These are phyloP conservation scores for Cryptus viduatorius DNA, from an alignment of 2,888 invertebrate genomes.

Conservation along the genomic window DNA sequence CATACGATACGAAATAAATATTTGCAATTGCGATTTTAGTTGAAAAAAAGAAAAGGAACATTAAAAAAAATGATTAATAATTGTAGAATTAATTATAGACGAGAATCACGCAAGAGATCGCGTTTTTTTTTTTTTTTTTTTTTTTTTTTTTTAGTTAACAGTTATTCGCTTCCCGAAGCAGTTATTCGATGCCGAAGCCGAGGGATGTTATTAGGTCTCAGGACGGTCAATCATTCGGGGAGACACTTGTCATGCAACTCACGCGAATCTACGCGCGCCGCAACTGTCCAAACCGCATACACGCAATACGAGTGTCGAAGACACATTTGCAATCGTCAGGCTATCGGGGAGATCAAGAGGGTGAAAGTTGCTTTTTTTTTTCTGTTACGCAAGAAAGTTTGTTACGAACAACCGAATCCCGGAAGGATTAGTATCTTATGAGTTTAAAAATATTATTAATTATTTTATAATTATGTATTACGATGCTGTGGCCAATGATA, in stretches of 20 bases:
- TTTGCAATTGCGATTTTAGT: conserved; percentile 18
- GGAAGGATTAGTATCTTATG: not conserved
- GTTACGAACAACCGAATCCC: conserved; percentile 6
- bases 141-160: conserved; percentile 14
- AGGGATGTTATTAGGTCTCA: not conserved
- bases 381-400: conserved; percentile 54
- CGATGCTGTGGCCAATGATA: not conserved
- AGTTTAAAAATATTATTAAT: not conserved
- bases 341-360: conserved; percentile 52
- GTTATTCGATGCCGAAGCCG: not conserved
- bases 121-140: too few relatives aligned
- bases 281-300: conserved; percentile 18
- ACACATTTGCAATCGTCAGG: not conserved
- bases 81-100: conserved; percentile 26
- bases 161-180: conserved; percentile 46
- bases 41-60: not conserved
- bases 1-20: conserved; percentile 24
- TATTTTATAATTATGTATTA: not conserved
- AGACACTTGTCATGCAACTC: conserved; percentile 63
- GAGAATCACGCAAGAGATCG: too few relatives aligned
- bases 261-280: conserved; percentile 62
- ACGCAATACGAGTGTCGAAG: conserved; percentile 8
- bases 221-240: conserved; percentile 48
- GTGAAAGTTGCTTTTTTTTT: conserved; percentile 70
- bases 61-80: not conserved